A percentile compares a stretch with the other conserved stretches of the same genome.
phyloP scores from a whole-genome alignment of 2,888 invertebrate genomes.

The Lepidochitona cinerea region DNA sequence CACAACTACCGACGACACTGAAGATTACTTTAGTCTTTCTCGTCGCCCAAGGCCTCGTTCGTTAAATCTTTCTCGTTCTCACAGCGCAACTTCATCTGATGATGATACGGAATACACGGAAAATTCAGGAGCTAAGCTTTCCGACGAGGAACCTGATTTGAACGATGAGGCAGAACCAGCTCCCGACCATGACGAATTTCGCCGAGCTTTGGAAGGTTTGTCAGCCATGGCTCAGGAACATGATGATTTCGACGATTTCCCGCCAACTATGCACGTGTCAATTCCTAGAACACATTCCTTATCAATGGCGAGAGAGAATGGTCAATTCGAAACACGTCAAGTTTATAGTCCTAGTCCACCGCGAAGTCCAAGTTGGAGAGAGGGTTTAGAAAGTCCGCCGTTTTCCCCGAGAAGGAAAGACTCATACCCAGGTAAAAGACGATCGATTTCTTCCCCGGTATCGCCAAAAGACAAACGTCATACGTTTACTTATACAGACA shows the following conservation, averaged over 20 bases:
- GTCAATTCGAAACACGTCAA: neutral
- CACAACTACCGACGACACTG: conserved; percentile 1
- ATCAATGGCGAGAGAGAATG: neutral
- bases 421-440: conserved; percentile 59
- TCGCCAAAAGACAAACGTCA: conserved; percentile 61
- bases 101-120: conserved; percentile 38
- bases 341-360: conserved; percentile 61
- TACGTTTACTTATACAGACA: conserved; percentile 57
- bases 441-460: conserved; percentile 51
- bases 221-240: neutral
- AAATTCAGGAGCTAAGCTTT: conserved; percentile 3
- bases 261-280: neutral
- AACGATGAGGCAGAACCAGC: neutral
- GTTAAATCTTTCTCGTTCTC: conserved; percentile 58
- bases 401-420: conserved; percentile 61
- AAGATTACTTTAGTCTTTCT: neutral
- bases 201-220: neutral
- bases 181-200: conserved; percentile 1
- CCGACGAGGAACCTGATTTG: neutral
- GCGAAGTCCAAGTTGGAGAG: conserved; percentile 66
- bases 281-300: neutral
- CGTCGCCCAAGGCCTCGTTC: conserved; percentile 48
- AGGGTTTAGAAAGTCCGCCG: conserved; percentile 62
- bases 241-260: neutral
- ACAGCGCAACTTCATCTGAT: conserved; percentile 62